Percentiles rank a stretch among this genome's conserved stretches.
Evolutionary conservation across 92 coral and sea anemone genomes (phyloP).

Genomic region (Umimayanthus kanabou): DNA sequence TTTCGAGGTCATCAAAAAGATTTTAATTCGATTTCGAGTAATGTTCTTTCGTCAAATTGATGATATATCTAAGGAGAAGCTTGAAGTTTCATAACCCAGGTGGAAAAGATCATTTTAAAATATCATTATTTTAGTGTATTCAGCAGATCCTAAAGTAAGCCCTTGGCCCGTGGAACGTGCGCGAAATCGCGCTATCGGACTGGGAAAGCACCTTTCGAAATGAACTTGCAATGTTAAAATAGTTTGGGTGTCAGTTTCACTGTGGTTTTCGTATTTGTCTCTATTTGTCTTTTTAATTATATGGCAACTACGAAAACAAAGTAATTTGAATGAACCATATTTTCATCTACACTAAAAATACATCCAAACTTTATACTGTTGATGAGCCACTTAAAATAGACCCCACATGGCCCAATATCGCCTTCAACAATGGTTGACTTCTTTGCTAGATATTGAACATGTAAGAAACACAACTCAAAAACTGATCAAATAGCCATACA

Average conservation of each 20-base stretch:
- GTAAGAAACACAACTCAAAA: slow-evolving; percentile 14
- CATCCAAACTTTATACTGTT: slow-evolving; percentile 18
- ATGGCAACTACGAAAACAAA: slow-evolving; percentile 17
- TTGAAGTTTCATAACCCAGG: background rate
- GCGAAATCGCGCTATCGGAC: slow-evolving; percentile 22
- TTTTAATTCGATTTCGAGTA: slow-evolving; percentile 21
- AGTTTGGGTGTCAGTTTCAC: slow-evolving; percentile 1
- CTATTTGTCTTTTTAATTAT: background rate
- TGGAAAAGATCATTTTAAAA: background rate
- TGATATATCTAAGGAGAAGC: slow-evolving; percentile 6
- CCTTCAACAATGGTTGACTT: slow-evolving; percentile 37
- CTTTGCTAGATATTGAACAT: slow-evolving; percentile 2
- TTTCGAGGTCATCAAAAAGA: slow-evolving; percentile 36
- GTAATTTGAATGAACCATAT: background rate
- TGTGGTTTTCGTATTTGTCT: slow-evolving; percentile 10
- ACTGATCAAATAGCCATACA: slow-evolving; percentile 21
- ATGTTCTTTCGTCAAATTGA: slow-evolving; percentile 13
- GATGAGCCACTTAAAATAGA: slow-evolving; percentile 14
- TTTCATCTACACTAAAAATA: slow-evolving; percentile 13
- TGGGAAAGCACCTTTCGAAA: background rate
- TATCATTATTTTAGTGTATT: background rate
- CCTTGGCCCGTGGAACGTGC: slow-evolving; percentile 6
- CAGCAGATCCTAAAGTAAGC: background rate
- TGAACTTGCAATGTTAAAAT: background rate
- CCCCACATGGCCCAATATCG: slow-evolving; percentile 21